Evolutionary conservation across 2,888 invertebrate genomes (phyloP).

Genomic region (Drosophila bunnanda): DNA sequence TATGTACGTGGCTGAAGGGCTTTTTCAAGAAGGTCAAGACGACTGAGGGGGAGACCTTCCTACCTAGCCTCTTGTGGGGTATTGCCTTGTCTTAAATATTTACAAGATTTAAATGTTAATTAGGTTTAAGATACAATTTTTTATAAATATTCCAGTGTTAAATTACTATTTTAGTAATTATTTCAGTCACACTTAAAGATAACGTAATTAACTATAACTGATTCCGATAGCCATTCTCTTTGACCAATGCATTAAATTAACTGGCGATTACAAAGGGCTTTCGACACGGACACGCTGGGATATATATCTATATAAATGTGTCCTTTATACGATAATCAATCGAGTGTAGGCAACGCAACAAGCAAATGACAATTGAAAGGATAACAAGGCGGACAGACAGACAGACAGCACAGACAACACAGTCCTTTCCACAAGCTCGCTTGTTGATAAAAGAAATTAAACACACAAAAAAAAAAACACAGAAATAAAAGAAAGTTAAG

Average conservation of each 20-base stretch:
- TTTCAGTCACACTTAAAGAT: not conserved
- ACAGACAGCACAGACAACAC: constrained; percentile 20
- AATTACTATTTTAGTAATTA: not conserved
- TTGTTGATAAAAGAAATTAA: constrained; percentile 77
- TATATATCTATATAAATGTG: constrained; percentile 2
- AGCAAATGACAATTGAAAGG: constrained; percentile 77
- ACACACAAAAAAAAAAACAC: constrained; percentile 37
- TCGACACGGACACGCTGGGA: constrained; percentile 9
- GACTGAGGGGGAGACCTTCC: not conserved
- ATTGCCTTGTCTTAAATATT: not conserved
- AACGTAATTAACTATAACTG: constrained; percentile 6
- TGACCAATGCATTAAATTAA: constrained; percentile 59
- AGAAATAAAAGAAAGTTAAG: constrained; percentile 65
- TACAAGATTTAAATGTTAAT: not conserved
- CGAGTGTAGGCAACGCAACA: constrained; percentile 62
- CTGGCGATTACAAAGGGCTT: constrained; percentile 68
- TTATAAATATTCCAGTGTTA: no score
- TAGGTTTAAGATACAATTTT: not conserved
- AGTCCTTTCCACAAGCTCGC: constrained; percentile 26
- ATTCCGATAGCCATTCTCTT: constrained; percentile 3
- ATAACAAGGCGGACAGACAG: constrained; percentile 58
- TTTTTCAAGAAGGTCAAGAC: constrained; percentile 10
- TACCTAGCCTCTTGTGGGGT: no score
- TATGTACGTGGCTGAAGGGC: constrained; percentile 1
- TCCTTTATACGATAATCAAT: constrained; percentile 27